Conservation (phyloP, 2,113 vertebrate species). For the Leucopsar rothschildi region DNA sequence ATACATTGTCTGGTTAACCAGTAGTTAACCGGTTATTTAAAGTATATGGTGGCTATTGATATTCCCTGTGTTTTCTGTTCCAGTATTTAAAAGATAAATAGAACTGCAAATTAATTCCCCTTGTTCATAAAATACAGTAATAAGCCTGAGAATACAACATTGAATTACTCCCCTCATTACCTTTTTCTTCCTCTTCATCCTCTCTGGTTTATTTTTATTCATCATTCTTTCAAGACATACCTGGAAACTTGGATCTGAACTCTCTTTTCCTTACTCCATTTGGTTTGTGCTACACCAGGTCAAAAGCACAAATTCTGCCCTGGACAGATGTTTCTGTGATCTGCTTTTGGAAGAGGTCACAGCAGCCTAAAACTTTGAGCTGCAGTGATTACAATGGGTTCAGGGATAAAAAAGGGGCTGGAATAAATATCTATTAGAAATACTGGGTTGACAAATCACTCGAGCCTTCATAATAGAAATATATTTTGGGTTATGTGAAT, state of each 20-base stretch:
- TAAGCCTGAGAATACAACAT: not conserved
- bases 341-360: not conserved
- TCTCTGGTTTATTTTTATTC: not conserved
- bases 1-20: not conserved
- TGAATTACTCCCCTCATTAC: not conserved
- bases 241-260: not conserved
- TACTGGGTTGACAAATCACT: not conserved
- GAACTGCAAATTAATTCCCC: not conserved
- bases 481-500: not conserved
- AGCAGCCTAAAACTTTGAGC: not conserved
- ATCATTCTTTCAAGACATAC: not conserved
- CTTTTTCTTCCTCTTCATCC: not conserved
- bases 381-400: not conserved
- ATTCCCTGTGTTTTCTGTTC: not conserved
- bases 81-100: not conserved
- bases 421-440: not conserved
- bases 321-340: not conserved
- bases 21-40: not conserved
- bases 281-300: not conserved
- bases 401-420: not conserved
- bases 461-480: not conserved
- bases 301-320: not conserved
- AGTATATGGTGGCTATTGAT: not conserved
- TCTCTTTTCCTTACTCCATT: not conserved
- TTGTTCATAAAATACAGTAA: not conserved